phyloP scores from a whole-genome alignment of 2,113 vertebrate species.

The Menidia beryllina region DNA sequence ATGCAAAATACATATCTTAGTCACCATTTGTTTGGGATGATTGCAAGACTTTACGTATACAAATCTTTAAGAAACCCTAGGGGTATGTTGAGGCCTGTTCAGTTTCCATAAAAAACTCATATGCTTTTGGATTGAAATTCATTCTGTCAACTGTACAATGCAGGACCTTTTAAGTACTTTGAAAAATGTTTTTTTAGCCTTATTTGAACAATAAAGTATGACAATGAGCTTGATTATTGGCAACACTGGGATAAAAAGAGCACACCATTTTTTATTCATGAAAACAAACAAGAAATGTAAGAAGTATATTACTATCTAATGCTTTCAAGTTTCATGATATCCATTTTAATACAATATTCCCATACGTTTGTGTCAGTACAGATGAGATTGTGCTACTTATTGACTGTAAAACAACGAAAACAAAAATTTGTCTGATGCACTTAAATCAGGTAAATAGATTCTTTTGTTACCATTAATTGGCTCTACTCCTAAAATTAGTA shows the following conservation, averaged over 20 bases:
- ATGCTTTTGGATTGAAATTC: background rate
- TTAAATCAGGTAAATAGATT: background rate
- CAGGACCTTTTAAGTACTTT: conserved; percentile 4
- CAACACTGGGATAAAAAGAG: background rate
- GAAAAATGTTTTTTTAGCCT: background rate
- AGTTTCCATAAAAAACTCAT: conserved; percentile 18
- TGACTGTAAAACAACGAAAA: background rate
- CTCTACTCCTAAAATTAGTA: background rate
- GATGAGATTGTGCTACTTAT: background rate
- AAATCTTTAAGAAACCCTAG: conserved; percentile 20
- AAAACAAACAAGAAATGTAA: background rate
- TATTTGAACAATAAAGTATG: background rate
- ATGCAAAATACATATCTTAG: conserved; percentile 41
- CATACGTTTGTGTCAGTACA: no score
- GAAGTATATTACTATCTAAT: no score
- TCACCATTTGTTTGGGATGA: conserved; percentile 39
- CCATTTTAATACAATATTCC: no score
- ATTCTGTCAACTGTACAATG: background rate
- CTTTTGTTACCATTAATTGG: background rate
- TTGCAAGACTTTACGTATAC: no score
- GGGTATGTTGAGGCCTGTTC: conserved; percentile 12
- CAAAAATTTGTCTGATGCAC: no score
- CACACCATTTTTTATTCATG: no score
- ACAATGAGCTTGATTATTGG: background rate
- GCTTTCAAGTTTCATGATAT: no score